Evolutionary conservation across 2,888 invertebrate species (phyloP), one percentile per base, ranked within the genome.

Genomic region (Pseudococcus jackbeardsleyi): DNA sequence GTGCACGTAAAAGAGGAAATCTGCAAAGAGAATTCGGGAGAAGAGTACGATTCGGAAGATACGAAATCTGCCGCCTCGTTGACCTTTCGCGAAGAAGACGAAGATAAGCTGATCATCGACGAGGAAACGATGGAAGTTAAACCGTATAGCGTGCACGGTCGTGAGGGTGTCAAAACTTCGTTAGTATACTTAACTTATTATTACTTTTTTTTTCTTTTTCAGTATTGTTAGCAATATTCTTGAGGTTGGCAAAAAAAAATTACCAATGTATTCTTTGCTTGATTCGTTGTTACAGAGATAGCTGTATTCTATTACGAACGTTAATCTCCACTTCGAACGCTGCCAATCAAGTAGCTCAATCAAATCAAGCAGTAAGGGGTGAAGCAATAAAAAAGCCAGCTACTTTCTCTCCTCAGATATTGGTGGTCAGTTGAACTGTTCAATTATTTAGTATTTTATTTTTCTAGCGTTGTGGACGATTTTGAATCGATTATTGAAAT

Each of bases 111-210:
- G 26, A 85, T 88, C 17, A 88, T 88, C n/a, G 88, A 88, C 50
- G 88, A 88, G 19, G 88, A 88, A 48, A 88, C 88, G n/a, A 88
- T 88, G 88, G 82, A 88, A 59, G 88, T 88, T n/a, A 88, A 82
- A 42, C n/a, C 77, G 33, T 54, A 50, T 26, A 39, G 17, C 12
- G 22, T 48, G n/a, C 84, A 84, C 26, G 54, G 54, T 12, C 54
- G 68, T 39, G 88, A 48, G 9, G 84, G 42, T 22, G 84, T 26
- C 11, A 54, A 54, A 15, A 54, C 82, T 6, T 82, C 88, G 88
- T 88, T 26, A 88, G 88, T 88, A 68, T 59, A 26, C 19, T 4
- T 1, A 22, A 22, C 1, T 64, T 59, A n/a, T 59, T n/a, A 12
- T 17, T n/a, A 48, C 48, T 17, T 54, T 17, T 4, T 42, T 42